Conservation (phyloP, 2,888 invertebrate species). For the Hemaris fuciformis region DNA sequence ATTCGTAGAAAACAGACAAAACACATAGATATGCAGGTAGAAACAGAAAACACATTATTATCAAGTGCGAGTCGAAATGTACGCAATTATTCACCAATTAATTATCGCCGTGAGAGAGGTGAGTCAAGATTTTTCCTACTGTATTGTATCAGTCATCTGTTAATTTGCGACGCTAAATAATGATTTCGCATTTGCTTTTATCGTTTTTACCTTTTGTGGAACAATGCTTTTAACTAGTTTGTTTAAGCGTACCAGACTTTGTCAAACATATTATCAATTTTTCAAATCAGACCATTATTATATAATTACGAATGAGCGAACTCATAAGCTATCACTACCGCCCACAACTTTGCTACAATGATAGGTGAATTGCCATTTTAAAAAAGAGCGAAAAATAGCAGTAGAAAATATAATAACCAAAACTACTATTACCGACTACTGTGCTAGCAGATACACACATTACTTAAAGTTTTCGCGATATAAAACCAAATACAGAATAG, state of each 20-base stretch:
- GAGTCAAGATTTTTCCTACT: neutral
- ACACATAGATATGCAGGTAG: neutral
- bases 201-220: neutral
- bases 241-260: neutral
- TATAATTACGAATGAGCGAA: too few relatives aligned
- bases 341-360: too few relatives aligned
- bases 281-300: too few relatives aligned
- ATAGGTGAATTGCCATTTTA: too few relatives aligned
- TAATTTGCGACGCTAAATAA: neutral
- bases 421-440: too few relatives aligned
- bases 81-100: neutral
- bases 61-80: neutral
- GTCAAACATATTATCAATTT: too few relatives aligned
- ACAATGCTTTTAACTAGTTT: neutral
- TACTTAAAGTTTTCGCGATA: too few relatives aligned
- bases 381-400: too few relatives aligned
- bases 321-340: too few relatives aligned
- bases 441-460: too few relatives aligned
- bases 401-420: too few relatives aligned
- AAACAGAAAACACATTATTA: neutral
- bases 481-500: too few relatives aligned
- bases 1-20: neutral
- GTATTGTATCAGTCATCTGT: neutral
- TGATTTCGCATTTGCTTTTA: neutral
- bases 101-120: neutral